A percentile compares a stretch with the other conserved stretches of the same genome.
Conservation (phyloP, 2,888 invertebrate genomes). For the Polia nebulosa region DNA sequence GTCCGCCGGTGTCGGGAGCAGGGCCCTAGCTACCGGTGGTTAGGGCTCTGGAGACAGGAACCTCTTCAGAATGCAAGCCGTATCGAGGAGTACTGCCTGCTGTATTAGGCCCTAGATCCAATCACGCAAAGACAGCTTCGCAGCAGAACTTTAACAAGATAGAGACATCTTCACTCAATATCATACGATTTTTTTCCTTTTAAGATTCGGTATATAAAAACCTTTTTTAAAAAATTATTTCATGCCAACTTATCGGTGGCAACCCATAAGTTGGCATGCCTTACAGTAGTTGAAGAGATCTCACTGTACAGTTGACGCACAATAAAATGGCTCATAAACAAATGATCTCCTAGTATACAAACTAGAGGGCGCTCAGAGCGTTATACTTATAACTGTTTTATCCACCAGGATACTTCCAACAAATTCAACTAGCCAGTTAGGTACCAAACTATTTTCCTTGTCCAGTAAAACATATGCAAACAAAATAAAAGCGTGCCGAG, state of each 20-base stretch:
- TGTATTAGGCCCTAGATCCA: too few relatives aligned
- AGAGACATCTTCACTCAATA: too few relatives aligned
- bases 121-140: too few relatives aligned
- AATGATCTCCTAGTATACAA: not conserved
- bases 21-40: too few relatives aligned
- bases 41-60: too few relatives aligned
- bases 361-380: constrained; percentile 56
- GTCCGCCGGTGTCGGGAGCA: too few relatives aligned
- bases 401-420: constrained; percentile 32
- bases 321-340: constrained; percentile 21
- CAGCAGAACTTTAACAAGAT: too few relatives aligned
- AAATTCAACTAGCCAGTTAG: constrained; percentile 15
- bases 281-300: not conserved
- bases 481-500: constrained; percentile 63
- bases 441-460: constrained; percentile 53
- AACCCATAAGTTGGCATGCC: not conserved
- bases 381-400: not conserved
- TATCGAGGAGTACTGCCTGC: too few relatives aligned
- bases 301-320: not conserved
- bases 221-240: too few relatives aligned
- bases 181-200: not conserved
- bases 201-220: not conserved
- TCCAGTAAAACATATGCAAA: constrained; percentile 60
- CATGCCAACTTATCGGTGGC: not conserved
- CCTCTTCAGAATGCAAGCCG: too few relatives aligned